Evolutionary conservation across 2,888 invertebrate species (phyloP), one percentile per base, ranked within the genome.

Genomic region (Lepidonotus clava): DNA sequence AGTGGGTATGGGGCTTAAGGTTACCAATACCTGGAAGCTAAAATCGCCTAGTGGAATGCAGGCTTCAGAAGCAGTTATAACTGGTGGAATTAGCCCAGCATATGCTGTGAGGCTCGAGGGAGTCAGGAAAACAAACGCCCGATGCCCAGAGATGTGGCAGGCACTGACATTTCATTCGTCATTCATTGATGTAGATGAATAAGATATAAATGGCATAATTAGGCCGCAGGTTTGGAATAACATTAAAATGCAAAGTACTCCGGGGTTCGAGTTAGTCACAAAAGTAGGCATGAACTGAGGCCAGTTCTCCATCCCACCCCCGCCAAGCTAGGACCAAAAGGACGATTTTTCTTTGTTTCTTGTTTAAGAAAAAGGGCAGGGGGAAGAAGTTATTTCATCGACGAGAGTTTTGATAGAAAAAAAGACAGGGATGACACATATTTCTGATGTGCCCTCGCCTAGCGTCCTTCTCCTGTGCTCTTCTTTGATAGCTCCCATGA

Each of bases 151-250:
- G 46, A 71, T 8, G 71, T n/a, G 38, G 38, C 71, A 34, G 36
- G 38, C 4, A 18, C 46, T 80, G 80, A 80, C 80, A 80, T 80
- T 80, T 80, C 80, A 80, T 80, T 46, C 46, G 51, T 32, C 80
- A 80, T 28, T 46, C 80, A 51, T 80, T 80, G 46, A 80, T 80
- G 80, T 80, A 46, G 51, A 46, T 28, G 80, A 80, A 24, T 80
- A 80, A 80, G 51, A 51, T 46, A 46, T 80, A 80, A 80, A 80
- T 80, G 80, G 46, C 80, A 24, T 80, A 80, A 80, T 80, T 80
- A 80, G 51, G 80, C 21, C 80, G 38, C 21, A 34, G 36, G 71
- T 38, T 34, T 71, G 71, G 71, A 71, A 71, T 38, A 71, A 61
- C 61, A 61, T 61, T 61, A 61, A 32, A 61, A 61, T 61, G 61